Percentiles rank a stretch among this genome's conserved stretches.
Conservation (phyloP, 2,113 vertebrate species). For the Cheilinus undulatus region DNA sequence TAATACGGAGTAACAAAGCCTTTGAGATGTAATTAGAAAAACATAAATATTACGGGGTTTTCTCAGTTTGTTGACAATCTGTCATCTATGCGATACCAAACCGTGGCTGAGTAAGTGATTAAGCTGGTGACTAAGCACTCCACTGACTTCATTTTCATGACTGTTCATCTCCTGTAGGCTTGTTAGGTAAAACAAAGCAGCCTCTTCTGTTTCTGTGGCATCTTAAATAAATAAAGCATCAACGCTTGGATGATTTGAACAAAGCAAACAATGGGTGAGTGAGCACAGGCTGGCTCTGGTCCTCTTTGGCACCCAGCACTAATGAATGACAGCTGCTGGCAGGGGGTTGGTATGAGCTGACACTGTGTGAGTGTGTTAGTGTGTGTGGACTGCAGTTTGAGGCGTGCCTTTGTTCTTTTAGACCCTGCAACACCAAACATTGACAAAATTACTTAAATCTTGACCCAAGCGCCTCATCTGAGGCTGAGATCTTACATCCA, state of each 20-base stretch:
- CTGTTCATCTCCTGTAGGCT: conserved; percentile 22
- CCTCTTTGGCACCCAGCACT: conserved; percentile 42
- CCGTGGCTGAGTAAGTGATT: background rate
- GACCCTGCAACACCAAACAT: background rate
- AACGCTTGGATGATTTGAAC: conserved; percentile 11
- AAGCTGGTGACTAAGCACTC: conserved; percentile 32
- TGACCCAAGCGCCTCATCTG: background rate
- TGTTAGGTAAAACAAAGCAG: conserved; percentile 8
- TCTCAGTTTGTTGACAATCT: conserved; percentile 14
- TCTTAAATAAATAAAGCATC: conserved; percentile 16
- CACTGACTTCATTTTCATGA: conserved; percentile 2
- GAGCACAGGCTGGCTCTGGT: conserved; percentile 39
- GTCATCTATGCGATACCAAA: conserved; percentile 5
- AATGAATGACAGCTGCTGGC: conserved; percentile 68
- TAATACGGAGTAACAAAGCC: background rate
- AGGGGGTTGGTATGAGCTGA: conserved; percentile 45
- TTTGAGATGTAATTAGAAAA: background rate
- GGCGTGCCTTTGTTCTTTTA: background rate
- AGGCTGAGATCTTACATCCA: background rate
- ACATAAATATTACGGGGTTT: conserved; percentile 27
- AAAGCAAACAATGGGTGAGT: conserved; percentile 35
- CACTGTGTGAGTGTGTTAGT: conserved; percentile 24
- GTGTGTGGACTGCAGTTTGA: conserved; percentile 12
- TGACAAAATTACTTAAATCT: background rate
- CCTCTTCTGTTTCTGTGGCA: conserved; percentile 5